phyloP scores from a whole-genome alignment of 2,888 invertebrate genomes.

The Catocala nupta region DNA sequence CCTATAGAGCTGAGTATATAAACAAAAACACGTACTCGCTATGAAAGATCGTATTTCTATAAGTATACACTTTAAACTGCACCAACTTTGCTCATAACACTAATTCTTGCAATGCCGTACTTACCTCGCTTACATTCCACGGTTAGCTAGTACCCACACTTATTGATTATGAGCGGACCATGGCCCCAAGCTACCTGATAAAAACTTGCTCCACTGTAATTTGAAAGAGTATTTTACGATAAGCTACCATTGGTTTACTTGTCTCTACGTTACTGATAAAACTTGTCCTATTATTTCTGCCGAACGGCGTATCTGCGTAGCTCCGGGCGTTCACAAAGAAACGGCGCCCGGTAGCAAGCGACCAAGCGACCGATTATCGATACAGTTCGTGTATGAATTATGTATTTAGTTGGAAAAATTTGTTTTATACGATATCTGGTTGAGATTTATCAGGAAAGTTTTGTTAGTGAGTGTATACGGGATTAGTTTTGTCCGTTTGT shows the following conservation, averaged over 20 bases:
- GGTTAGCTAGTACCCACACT: constrained; percentile 50
- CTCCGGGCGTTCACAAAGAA: constrained; percentile 62
- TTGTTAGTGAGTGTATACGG: constrained; percentile 44
- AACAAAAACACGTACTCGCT: no score
- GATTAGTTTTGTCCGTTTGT: constrained; percentile 30
- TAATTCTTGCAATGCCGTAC: constrained; percentile 24
- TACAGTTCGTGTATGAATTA: constrained; percentile 75
- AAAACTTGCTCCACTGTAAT: constrained; percentile 77
- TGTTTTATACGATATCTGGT: constrained; percentile 47
- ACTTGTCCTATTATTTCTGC: constrained; percentile 79
- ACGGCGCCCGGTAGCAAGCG: constrained; percentile 49
- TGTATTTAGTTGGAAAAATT: constrained; percentile 77
- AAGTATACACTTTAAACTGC: constrained; percentile 3
- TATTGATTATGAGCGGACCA: constrained; percentile 69
- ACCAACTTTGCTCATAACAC: constrained; percentile 20
- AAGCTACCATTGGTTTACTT: constrained; percentile 64
- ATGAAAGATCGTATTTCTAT: background rate
- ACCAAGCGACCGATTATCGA: constrained; percentile 50
- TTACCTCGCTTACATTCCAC: constrained; percentile 32
- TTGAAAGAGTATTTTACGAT: constrained; percentile 73
- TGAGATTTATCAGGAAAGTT: constrained; percentile 51
- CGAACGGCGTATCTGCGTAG: constrained; percentile 44
- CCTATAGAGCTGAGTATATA: no score
- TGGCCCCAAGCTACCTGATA: constrained; percentile 71
- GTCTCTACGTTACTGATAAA: constrained; percentile 69